phyloP scores from a whole-genome alignment of 2,797 vertebrate genomes.

The Danio choprae region DNA sequence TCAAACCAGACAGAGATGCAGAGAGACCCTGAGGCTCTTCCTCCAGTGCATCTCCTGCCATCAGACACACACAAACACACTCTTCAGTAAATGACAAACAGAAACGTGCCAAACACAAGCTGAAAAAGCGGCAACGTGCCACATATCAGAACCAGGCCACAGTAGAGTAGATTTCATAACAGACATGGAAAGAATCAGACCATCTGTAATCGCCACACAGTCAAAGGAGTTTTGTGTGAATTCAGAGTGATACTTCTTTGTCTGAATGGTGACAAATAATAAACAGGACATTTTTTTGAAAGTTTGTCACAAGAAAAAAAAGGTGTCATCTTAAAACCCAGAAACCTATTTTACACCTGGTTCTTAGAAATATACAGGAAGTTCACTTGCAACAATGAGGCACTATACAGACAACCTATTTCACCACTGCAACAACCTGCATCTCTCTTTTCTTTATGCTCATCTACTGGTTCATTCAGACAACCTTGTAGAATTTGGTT shows the following conservation, averaged over 20 bases:
- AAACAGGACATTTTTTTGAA: slow-evolving; percentile 15
- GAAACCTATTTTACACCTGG: slow-evolving; percentile 34
- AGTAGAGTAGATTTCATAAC: slow-evolving; percentile 35
- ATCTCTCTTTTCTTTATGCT: background rate
- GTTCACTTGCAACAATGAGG: background rate
- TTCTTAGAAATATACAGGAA: background rate
- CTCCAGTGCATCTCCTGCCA: slow-evolving; percentile 75
- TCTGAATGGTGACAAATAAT: slow-evolving; percentile 11
- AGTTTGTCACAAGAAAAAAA: background rate
- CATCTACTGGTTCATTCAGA: background rate
- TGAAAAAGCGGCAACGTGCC: background rate
- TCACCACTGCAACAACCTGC: background rate
- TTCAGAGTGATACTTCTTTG: slow-evolving; percentile 17
- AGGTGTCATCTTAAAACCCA: slow-evolving; percentile 29
- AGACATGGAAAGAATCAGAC: slow-evolving; percentile 43
- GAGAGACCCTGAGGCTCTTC: slow-evolving; percentile 74
- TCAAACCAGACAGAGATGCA: slow-evolving; percentile 70
- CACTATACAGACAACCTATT: slow-evolving; percentile 16
- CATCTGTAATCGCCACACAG: slow-evolving; percentile 26
- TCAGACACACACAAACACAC: background rate
- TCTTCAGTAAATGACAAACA: slow-evolving; percentile 1
- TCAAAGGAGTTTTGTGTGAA: slow-evolving; percentile 13
- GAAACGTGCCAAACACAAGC: slow-evolving; percentile 12
- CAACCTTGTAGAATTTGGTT: background rate
- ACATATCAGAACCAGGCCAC: slow-evolving; percentile 39